These are phyloP conservation scores for Caenorhabditis plicata DNA, from an alignment of 2,888 invertebrate species.

Conservation along the genomic window DNA sequence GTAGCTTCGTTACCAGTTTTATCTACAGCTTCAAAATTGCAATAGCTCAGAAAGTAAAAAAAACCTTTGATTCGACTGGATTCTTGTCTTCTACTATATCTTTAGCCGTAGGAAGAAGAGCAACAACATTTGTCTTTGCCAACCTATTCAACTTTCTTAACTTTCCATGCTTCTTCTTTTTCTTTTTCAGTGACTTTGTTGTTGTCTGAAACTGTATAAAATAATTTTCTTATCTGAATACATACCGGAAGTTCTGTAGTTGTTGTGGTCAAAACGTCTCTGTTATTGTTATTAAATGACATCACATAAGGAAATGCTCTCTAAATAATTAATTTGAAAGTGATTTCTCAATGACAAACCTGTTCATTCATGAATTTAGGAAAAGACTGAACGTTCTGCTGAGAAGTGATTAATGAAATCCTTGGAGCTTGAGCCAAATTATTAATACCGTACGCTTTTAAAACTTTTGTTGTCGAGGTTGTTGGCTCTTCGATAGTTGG, in stretches of 20 bases:
- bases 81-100: constrained; percentile 10
- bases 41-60: too few relatives aligned
- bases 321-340: too few relatives aligned
- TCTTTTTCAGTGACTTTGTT: too few relatives aligned
- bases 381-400: constrained; percentile 28
- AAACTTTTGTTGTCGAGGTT: not conserved
- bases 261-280: not conserved
- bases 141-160: constrained; percentile 26
- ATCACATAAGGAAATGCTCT: too few relatives aligned
- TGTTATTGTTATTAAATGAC: too few relatives aligned
- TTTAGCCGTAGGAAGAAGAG: constrained; percentile 14
- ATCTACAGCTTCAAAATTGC: too few relatives aligned
- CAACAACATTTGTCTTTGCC: constrained; percentile 16
- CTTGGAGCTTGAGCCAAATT: constrained; percentile 3
- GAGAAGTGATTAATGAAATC: constrained; percentile 21
- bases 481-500: constrained; percentile 1
- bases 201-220: too few relatives aligned
- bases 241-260: too few relatives aligned
- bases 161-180: constrained; percentile 14
- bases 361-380: constrained; percentile 33
- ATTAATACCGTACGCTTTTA: too few relatives aligned
- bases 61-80: not conserved
- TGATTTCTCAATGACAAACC: not conserved
- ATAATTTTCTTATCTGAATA: too few relatives aligned
- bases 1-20: too few relatives aligned